phyloP scores from a whole-genome alignment of 1,140 invertebrate species.

The Calliopsis andreniformis region DNA sequence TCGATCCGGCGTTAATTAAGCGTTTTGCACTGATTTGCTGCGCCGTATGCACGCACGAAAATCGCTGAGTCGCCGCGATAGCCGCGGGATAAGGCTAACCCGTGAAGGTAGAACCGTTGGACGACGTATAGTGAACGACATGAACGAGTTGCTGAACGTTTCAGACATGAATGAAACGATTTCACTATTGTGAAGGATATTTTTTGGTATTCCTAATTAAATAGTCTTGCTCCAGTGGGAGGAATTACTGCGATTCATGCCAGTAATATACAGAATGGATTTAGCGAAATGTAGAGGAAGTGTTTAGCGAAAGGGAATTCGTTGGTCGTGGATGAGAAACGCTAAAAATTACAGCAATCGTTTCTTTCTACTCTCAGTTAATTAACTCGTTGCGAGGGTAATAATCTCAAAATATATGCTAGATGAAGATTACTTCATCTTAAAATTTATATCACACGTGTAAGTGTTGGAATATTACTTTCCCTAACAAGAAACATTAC shows the following conservation, averaged over 20 bases:
- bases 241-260: no score
- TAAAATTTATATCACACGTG: slow-evolving; percentile 12
- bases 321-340: not conserved
- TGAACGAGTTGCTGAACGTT: not conserved
- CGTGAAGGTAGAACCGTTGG: not conserved
- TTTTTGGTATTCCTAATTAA: no score
- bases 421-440: not conserved
- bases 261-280: no score
- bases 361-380: slow-evolving; percentile 10
- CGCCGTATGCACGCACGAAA: not conserved
- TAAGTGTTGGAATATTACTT: slow-evolving; percentile 1
- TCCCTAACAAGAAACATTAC: slow-evolving; percentile 15
- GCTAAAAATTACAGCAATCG: not conserved
- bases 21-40: slow-evolving; percentile 35
- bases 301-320: slow-evolving; percentile 13
- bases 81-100: not conserved
- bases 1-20: slow-evolving; percentile 26
- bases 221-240: no score
- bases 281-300: no score
- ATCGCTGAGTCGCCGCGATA: not conserved
- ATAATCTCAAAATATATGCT: not conserved
- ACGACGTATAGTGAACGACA: not conserved
- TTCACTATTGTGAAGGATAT: no score
- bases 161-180: not conserved
- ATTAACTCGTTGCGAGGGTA: slow-evolving; percentile 26